Percentiles rank a stretch among this genome's conserved stretches.
Evolutionary conservation across 2,888 invertebrate species (phyloP).

Genomic region (Latheticus oryzae): DNA sequence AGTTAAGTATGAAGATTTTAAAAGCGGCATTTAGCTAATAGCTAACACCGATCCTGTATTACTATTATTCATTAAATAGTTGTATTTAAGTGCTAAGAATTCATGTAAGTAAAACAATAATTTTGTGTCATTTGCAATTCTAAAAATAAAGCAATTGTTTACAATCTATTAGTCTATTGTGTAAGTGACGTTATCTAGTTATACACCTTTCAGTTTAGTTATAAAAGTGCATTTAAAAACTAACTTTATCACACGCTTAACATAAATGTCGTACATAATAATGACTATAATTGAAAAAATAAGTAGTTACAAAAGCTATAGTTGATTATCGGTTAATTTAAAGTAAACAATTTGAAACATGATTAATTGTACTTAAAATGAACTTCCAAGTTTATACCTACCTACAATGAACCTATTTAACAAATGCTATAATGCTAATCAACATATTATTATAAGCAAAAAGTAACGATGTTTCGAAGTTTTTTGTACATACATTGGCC

Average conservation of each 20-base stretch:
- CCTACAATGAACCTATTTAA: no score
- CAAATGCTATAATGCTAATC: no score
- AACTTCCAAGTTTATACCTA: no score
- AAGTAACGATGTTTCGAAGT: neutral
- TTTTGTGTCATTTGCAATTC: constrained; percentile 16
- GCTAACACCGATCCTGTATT: no score
- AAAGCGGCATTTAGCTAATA: no score
- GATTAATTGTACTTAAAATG: neutral
- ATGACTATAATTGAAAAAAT: constrained; percentile 20
- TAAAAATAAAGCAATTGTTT: constrained; percentile 14
- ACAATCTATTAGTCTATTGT: constrained; percentile 17
- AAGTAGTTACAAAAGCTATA: constrained; percentile 1
- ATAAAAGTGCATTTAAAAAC: constrained; percentile 17
- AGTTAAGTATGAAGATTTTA: no score
- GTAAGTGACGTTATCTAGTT: constrained; percentile 14
- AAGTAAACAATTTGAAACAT: neutral
- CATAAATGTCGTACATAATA: constrained; percentile 21
- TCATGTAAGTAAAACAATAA: constrained; percentile 6
- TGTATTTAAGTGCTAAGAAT: no score
- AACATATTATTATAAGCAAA: no score
- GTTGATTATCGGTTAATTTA: constrained; percentile 10
- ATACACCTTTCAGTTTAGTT: constrained; percentile 18
- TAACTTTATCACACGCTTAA: constrained; percentile 12
- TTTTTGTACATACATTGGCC: neutral
- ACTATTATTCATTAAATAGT: no score